Evolutionary conservation across 2,113 vertebrate species (phyloP).

Genomic region (Microcebus ravelobensis): DNA sequence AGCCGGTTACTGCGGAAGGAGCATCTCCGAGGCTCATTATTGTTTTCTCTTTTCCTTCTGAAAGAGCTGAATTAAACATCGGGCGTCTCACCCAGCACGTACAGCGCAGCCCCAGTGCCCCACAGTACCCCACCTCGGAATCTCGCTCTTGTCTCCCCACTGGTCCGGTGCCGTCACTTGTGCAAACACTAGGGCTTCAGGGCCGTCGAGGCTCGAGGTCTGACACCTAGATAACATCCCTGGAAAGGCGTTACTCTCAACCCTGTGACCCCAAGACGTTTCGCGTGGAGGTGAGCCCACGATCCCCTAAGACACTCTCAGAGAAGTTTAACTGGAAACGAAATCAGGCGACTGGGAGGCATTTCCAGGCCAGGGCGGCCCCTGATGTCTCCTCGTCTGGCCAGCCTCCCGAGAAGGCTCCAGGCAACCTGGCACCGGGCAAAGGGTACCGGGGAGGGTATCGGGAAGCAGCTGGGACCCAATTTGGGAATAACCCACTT

Average conservation of each 20-base stretch:
- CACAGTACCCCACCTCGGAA: background rate
- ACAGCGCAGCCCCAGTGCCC: conserved; percentile 88
- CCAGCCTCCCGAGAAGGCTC: background rate
- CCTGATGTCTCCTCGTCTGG: background rate
- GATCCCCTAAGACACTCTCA: background rate
- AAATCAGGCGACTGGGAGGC: conserved; percentile 46
- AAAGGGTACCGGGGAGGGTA: too few relatives aligned
- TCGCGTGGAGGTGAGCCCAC: background rate
- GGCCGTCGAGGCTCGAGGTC: background rate
- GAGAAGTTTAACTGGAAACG: conserved; percentile 58
- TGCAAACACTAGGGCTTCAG: background rate
- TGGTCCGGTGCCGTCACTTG: background rate
- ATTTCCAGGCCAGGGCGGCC: background rate
- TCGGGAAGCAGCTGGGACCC: background rate
- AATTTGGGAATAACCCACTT: background rate
- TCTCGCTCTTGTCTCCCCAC: background rate
- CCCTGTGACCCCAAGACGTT: background rate
- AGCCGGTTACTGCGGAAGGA: conserved; percentile 89
- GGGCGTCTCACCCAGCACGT: conserved; percentile 93
- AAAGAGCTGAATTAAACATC: conserved; percentile 96
- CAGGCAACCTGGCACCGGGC: background rate
- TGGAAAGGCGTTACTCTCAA: background rate
- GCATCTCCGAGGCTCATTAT: conserved; percentile 87
- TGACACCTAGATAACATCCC: background rate
- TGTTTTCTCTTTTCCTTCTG: conserved; percentile 88